A percentile compares a stretch with the other conserved stretches of the same genome.
Conservation (phyloP, 2,797 vertebrate species). For the Mus minutoides region DNA sequence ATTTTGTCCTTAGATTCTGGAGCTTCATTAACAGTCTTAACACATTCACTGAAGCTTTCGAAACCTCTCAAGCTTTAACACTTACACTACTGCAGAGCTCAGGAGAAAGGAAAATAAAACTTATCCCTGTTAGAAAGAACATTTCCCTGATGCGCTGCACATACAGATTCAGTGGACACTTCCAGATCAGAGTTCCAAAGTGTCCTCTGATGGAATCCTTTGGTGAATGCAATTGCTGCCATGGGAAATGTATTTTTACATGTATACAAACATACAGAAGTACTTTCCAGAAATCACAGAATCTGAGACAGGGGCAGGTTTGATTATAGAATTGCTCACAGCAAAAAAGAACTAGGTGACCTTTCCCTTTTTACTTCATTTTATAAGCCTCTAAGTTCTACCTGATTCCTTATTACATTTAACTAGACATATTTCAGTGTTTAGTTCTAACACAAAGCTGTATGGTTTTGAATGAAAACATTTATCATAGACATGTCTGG, state of each 20-base stretch:
- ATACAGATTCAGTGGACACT: conserved; percentile 46
- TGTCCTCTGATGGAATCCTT: conserved; percentile 31
- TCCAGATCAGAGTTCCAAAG: conserved; percentile 64
- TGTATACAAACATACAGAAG: conserved; percentile 13
- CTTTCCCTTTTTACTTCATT: not conserved
- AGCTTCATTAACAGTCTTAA: conserved; percentile 92
- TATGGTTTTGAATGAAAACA: not conserved
- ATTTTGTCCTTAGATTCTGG: conserved; percentile 89
- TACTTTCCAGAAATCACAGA: conserved; percentile 44
- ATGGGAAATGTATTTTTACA: conserved; percentile 63
- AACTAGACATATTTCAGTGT: conserved; percentile 30
- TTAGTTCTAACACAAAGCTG: not conserved
- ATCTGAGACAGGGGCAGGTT: conserved; percentile 13
- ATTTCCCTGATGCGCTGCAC: conserved; percentile 66
- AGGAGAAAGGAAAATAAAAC: conserved; percentile 72
- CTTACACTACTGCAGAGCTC: conserved; percentile 80
- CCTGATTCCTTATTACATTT: conserved; percentile 2
- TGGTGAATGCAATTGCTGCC: conserved; percentile 60
- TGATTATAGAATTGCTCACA: not conserved
- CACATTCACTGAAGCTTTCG: conserved; percentile 89
- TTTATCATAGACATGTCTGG: not conserved
- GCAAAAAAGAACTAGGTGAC: not conserved
- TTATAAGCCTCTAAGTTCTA: not conserved
- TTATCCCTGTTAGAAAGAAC: conserved; percentile 71
- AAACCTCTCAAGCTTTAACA: conserved; percentile 89